Base-by-base conservation (phyloP, 2,113 vertebrate species). In the Alaudala cheleensis region DNA sequence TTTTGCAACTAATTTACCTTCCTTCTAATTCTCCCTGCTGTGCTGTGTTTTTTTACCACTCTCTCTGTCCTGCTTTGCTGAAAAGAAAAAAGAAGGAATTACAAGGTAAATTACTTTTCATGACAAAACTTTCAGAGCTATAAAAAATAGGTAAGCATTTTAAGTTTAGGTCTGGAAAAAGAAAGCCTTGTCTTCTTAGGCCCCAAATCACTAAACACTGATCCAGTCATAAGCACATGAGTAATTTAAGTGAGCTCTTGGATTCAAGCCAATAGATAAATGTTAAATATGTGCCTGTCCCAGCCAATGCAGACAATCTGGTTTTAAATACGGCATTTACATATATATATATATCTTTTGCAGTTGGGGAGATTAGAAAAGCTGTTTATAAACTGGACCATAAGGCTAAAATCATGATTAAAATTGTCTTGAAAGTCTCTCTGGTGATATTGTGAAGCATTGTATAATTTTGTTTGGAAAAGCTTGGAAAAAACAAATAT, bases 271-370 rank as follows among this genome's bases (percentile, higher is more conserved):
- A 89, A 82, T 11, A 91, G 77, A 93, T 64, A 91, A 92, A 93
- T 76, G 87, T 92, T 94, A 76, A 90, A 88, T 89, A 61, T 81
- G 65, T 91, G 61, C 61, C 60, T 91, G n/a, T 58, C 83, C 47
- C 45, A 94, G 62, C 57, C 86, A 84, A 74, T 81, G 80, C 3
- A 3, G 47, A 81, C 86, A 96, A 95, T 95, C 91, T 96, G 95
- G 70, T 93, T 72, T 64, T 92, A 70, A 93, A 93, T 91, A 91
- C 90, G 94, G 95, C 94, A 91, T 97, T 94, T 95, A 72, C 81
- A 91, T 54, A 81, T 73, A 69, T 58, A 69, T 58, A 47, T 87
- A 26, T 57, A 14, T 86, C 6, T 86, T 74, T 91, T 84, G 53
- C 62, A 79, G 77, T 81, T 91, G 19, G 2, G 7, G n/a, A 76